Base-by-base conservation (phyloP, 1,140 invertebrate genomes). In the Spodoptera litura region DNA sequence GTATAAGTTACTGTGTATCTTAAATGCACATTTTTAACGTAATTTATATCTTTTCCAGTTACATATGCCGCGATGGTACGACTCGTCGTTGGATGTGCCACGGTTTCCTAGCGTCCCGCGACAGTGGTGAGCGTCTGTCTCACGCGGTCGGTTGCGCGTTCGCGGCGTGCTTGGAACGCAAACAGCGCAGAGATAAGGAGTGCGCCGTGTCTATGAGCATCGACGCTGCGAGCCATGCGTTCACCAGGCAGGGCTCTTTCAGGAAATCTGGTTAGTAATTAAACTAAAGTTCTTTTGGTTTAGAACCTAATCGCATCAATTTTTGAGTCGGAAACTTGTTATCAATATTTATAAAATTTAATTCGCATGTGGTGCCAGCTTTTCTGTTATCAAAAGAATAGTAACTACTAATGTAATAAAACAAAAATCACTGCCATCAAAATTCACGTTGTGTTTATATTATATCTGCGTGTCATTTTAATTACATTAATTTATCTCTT, bases 111-210 rank as follows among this genome's bases (percentile, higher is more conserved):
- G 98, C 99, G 10, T 95, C 98, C 49, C 98, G 99, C 94, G 99
- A 99, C 93, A 98, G 98, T 83, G 99, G 99, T 62, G 99, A 99
- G 95, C 96, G 99, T 74, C 95, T 99, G 73, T 99, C 98, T 88
- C 99, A 99, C 95, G 99, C 99, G 0, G 99, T 99, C 49, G 99
- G 99, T 12, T 99, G 99, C 96, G 99, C 99, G 62, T 99, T 99
- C 95, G 98, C 99, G 70, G 98, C 99, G 12, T 99, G 99, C 90
- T 94, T 99, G 78, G 99, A 99, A 93, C 96, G 98, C 83, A 99
- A 99, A 95, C 99, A 99, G 93, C 98, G 98, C 83, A 95, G 99
- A 79, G 99, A 99, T 89, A 99, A 99, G 90, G 99, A 99, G 94
- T 98, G 97, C 89, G 97, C 97, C 35, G 98, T 99, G 2, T 98